Evolutionary conservation across 1,140 invertebrate species (phyloP).

Genomic region (Trichogramma pretiosum): DNA sequence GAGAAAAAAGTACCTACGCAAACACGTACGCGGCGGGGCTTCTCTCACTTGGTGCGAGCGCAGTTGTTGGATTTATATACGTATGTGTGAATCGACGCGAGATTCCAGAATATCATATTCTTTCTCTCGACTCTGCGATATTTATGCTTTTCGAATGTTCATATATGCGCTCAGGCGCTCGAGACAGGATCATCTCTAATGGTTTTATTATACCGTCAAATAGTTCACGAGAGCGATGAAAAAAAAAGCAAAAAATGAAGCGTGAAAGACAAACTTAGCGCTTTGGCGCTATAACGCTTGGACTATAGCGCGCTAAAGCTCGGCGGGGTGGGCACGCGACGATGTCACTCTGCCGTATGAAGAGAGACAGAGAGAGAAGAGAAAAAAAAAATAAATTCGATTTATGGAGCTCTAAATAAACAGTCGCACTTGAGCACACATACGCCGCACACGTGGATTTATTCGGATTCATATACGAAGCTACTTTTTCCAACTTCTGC

Average conservation of each 20-base stretch:
- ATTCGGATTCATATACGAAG: not conserved
- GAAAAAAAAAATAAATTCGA: conserved; percentile 5
- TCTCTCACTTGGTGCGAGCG: not conserved
- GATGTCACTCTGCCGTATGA: too few relatives aligned
- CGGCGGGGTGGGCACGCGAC: not conserved
- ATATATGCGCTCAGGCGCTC: too few relatives aligned
- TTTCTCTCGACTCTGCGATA: not conserved
- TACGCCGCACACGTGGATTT: conserved; percentile 10
- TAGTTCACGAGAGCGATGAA: conserved; percentile 17
- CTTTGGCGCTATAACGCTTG: too few relatives aligned
- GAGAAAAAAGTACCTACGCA: too few relatives aligned
- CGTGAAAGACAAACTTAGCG: not conserved
- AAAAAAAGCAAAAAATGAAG: not conserved
- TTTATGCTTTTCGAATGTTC: conserved; percentile 37
- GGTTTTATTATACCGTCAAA: conserved; percentile 39
- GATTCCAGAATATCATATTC: conserved; percentile 10
- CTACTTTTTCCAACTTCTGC: too few relatives aligned
- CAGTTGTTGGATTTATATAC: not conserved
- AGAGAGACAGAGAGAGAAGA: not conserved
- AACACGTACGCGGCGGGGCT: too few relatives aligned
- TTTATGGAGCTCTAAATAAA: conserved; percentile 18
- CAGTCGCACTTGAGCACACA: conserved; percentile 8
- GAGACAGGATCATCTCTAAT: conserved; percentile 36
- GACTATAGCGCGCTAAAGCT: too few relatives aligned
- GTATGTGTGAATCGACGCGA: not conserved